These are phyloP conservation scores for Lates calcarifer DNA, from an alignment of 2,113 vertebrate species.

Conservation along the genomic window DNA sequence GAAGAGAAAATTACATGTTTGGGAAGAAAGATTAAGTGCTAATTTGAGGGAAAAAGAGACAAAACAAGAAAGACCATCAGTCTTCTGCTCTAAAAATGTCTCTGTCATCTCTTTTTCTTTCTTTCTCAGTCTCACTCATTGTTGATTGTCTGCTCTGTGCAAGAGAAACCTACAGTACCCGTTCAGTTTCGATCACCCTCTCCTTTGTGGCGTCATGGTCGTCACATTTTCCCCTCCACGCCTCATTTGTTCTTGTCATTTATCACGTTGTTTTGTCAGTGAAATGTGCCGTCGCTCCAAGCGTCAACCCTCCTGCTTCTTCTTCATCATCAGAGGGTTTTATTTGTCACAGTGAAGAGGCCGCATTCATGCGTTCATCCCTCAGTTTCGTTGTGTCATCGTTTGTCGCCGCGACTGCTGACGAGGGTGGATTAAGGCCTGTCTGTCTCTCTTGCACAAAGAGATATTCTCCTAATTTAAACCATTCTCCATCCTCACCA, in stretches of 20 bases:
- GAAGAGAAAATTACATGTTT: neutral
- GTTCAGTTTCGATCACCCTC: neutral
- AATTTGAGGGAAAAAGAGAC: neutral
- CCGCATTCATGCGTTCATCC: constrained; percentile 42
- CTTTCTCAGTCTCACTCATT: neutral
- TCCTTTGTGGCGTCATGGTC: neutral
- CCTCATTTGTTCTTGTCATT: constrained; percentile 32
- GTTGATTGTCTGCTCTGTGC: neutral
- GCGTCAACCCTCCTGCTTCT: neutral
- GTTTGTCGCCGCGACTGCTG: neutral
- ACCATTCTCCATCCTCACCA: constrained; percentile 33
- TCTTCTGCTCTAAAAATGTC: neutral
- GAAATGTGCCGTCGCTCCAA: neutral
- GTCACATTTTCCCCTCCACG: constrained; percentile 30
- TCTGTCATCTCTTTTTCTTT: neutral
- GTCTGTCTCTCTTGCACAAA: constrained; percentile 14
- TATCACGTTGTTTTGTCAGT: constrained; percentile 36
- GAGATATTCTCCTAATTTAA: constrained; percentile 39
- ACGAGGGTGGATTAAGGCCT: neutral
- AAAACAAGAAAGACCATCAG: neutral
- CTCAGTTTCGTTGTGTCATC: constrained; percentile 20
- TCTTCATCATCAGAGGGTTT: constrained; percentile 13
- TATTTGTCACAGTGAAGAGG: constrained; percentile 36
- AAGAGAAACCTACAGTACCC: neutral
- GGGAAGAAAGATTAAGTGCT: neutral